Percentiles rank a stretch among this genome's conserved stretches.
phyloP scores from a whole-genome alignment of 2,113 vertebrate genomes.

The Mormoops blainvillei region DNA sequence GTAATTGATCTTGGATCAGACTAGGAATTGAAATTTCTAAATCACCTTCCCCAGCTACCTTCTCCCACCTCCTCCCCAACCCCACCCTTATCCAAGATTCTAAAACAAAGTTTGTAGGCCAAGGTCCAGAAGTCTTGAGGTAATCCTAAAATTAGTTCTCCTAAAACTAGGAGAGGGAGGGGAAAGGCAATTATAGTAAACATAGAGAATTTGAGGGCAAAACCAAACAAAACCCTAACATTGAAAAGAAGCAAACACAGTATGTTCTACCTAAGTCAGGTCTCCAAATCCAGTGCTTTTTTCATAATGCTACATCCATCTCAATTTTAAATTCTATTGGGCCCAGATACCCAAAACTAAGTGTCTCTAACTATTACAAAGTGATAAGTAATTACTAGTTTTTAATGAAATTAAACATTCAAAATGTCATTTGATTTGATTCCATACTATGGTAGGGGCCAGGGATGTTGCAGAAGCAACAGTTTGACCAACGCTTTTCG shows the following conservation, averaged over 20 bases:
- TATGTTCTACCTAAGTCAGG: not conserved
- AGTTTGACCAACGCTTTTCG: not conserved
- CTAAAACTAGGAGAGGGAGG: not conserved
- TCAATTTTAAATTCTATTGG: not conserved
- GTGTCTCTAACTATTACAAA: not conserved
- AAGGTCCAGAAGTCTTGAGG: not conserved
- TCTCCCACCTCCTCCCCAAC: not conserved
- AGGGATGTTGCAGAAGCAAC: not conserved
- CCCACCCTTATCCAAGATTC: not conserved
- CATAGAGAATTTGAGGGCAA: not conserved
- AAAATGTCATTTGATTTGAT: not conserved
- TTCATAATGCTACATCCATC: not conserved
- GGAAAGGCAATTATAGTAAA: not conserved
- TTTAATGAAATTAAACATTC: slow-evolving; percentile 13
- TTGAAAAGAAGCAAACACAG: not conserved
- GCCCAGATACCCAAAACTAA: not conserved
- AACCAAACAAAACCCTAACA: not conserved
- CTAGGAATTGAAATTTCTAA: not conserved
- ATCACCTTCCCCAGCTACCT: not conserved
- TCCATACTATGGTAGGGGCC: not conserved
- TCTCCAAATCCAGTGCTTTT: not conserved
- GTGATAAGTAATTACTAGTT: not conserved
- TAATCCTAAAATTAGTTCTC: not conserved
- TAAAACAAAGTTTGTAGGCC: not conserved
- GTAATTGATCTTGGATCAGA: not conserved